Evolutionary conservation across 1,140 invertebrate genomes (phyloP).

Genomic region (Paramacrobiotus metropolitanus): DNA sequence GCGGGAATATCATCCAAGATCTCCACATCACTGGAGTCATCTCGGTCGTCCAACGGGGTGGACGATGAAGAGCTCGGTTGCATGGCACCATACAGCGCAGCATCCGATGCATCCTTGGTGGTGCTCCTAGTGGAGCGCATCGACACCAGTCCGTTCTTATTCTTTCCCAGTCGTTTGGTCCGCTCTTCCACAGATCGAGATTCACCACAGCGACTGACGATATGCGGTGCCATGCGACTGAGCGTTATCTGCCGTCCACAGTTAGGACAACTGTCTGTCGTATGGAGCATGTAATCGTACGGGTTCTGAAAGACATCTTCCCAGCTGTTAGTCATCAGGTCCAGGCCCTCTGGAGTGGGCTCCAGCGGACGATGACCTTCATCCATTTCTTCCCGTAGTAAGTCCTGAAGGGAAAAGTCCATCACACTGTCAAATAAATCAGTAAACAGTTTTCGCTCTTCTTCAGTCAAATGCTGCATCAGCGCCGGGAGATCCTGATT

Average conservation of each 20-base stretch:
- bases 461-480: background rate
- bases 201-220: background rate
- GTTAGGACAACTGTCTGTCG: background rate
- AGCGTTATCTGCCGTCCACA: background rate
- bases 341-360: background rate
- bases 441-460: background rate
- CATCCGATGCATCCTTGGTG: no score
- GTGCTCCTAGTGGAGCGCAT: no score
- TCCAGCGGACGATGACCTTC: background rate
- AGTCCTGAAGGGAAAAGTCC: background rate
- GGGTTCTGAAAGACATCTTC: constrained; percentile 1
- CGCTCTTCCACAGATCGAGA: background rate
- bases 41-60: no score
- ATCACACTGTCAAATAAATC: background rate
- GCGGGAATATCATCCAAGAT: no score
- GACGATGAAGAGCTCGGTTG: no score
- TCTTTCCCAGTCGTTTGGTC: no score
- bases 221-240: constrained; percentile 1
- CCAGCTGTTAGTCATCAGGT: background rate
- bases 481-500: background rate
- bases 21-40: no score
- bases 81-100: no score
- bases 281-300: background rate
- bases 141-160: no score
- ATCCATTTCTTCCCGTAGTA: background rate